phyloP scores from a whole-genome alignment of 2,113 vertebrate genomes.

The Hippoglossus stenolepis region DNA sequence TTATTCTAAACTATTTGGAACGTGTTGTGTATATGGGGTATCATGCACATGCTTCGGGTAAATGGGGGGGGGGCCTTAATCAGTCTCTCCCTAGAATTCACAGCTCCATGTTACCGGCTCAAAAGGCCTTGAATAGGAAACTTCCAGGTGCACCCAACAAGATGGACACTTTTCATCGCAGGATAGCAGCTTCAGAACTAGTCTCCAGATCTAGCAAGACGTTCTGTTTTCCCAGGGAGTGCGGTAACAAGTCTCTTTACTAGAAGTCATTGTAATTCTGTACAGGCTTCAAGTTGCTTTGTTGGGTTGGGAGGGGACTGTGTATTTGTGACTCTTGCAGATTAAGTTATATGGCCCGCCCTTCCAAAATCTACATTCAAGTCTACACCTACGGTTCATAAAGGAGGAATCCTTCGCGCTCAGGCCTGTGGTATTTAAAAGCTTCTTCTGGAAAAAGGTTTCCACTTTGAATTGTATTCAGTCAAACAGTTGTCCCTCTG shows the following conservation, averaged over 20 bases:
- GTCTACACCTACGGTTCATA: slow-evolving; percentile 61
- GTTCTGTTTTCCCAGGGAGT: slow-evolving; percentile 56
- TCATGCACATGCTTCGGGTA: slow-evolving; percentile 13
- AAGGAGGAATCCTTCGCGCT: slow-evolving; percentile 73
- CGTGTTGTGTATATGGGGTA: slow-evolving; percentile 46
- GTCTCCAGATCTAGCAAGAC: slow-evolving; percentile 70
- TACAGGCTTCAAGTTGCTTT: slow-evolving; percentile 65
- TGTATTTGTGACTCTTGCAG: slow-evolving; percentile 85
- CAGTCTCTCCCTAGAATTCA: slow-evolving; percentile 83
- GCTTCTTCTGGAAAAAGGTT: slow-evolving; percentile 59
- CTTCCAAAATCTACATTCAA: slow-evolving; percentile 68
- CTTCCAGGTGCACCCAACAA: slow-evolving; percentile 53
- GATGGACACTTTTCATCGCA: slow-evolving; percentile 69
- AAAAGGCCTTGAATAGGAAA: slow-evolving; percentile 72
- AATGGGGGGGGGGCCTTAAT: slow-evolving; percentile 77
- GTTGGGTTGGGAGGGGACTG: slow-evolving; percentile 71
- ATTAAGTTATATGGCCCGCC: slow-evolving; percentile 72
- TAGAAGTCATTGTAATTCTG: slow-evolving; percentile 64
- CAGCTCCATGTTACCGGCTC: slow-evolving; percentile 76
- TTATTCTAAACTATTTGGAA: background rate
- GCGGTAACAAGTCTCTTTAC: slow-evolving; percentile 76
- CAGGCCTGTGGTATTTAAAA: slow-evolving; percentile 77
- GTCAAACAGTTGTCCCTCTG: slow-evolving; percentile 24
- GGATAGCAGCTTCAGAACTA: slow-evolving; percentile 71
- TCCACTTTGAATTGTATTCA: slow-evolving; percentile 50